A percentile compares a stretch with the other conserved stretches of the same genome.
Evolutionary conservation across 2,888 invertebrate species (phyloP).

Genomic region (Dryocosmus kuriphilus): DNA sequence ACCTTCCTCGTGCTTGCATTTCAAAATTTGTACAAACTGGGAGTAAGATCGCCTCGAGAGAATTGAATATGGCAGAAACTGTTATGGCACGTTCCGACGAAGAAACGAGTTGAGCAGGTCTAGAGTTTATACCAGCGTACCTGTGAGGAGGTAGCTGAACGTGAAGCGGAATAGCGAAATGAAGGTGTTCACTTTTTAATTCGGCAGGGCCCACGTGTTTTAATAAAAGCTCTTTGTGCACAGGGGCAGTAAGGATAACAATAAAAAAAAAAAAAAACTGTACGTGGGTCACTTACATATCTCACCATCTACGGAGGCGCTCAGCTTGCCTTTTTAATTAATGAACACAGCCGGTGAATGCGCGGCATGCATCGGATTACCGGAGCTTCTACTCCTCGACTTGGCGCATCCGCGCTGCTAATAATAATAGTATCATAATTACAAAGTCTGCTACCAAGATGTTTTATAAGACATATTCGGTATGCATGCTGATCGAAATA

Average conservation of each 20-base stretch:
- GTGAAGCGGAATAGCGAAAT: constrained; percentile 39
- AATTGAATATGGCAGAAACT: constrained; percentile 51
- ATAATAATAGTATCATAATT: constrained; percentile 50
- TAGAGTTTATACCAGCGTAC: not conserved
- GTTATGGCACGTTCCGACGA: constrained; percentile 54
- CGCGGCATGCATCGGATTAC: constrained; percentile 56
- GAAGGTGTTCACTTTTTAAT: constrained; percentile 71
- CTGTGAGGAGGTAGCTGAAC: not conserved
- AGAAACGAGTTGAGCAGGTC: constrained; percentile 45
- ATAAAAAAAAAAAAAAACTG: not conserved
- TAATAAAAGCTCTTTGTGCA: constrained; percentile 69
- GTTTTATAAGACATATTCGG: not conserved
- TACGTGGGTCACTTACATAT: constrained; percentile 55
- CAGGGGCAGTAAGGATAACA: constrained; percentile 61
- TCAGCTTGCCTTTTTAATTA: constrained; percentile 68
- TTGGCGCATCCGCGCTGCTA: constrained; percentile 51
- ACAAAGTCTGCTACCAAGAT: constrained; percentile 23
- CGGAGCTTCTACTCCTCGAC: constrained; percentile 49
- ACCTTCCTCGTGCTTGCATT: not conserved
- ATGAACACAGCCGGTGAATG: constrained; percentile 65
- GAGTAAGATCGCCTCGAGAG: not conserved
- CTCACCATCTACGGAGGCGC: constrained; percentile 52
- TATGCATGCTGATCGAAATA: not conserved
- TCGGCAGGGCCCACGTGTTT: constrained; percentile 65
- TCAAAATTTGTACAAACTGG: not conserved